These are phyloP conservation scores for Mimachlamys varia DNA, from an alignment of 2,888 invertebrate species.

Conservation along the genomic window DNA sequence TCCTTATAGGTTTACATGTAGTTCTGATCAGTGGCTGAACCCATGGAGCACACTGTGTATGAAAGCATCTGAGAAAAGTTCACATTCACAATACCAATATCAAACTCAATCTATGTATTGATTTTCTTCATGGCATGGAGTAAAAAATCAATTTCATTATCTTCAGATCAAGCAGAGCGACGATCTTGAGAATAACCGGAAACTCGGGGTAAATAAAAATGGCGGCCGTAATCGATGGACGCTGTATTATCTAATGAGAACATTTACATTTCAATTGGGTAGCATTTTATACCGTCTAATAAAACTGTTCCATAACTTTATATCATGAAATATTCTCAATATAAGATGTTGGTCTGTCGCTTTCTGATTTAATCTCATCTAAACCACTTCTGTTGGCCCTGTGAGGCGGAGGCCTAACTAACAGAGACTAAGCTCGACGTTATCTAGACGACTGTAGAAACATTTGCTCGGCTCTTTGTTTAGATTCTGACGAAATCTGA, in stretches of 20 bases:
- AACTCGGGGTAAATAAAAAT: not conserved
- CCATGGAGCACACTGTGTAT: not conserved
- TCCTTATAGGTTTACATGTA: not conserved
- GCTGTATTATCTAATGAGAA: not conserved
- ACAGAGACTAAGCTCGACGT: no score
- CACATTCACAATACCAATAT: not conserved
- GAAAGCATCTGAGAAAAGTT: not conserved
- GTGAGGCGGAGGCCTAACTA: no score
- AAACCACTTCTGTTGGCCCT: no score
- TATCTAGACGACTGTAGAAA: no score
- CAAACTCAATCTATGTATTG: not conserved
- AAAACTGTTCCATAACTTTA: not conserved
- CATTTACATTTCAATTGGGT: not conserved
- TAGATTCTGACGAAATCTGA: no score
- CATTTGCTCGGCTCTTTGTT: no score
- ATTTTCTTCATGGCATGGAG: not conserved
- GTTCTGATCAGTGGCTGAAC: no score
- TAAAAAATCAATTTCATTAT: not conserved
- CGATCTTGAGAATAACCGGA: not conserved
- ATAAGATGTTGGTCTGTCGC: not conserved
- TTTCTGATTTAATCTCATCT: no score
- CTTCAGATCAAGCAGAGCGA: not conserved
- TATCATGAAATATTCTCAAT: not conserved
- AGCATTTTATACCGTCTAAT: not conserved
- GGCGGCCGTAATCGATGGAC: not conserved